Percentiles rank a stretch among this genome's conserved stretches.
Conservation (phyloP, 1,140 invertebrate genomes). For the Hirudo medicinalis region DNA sequence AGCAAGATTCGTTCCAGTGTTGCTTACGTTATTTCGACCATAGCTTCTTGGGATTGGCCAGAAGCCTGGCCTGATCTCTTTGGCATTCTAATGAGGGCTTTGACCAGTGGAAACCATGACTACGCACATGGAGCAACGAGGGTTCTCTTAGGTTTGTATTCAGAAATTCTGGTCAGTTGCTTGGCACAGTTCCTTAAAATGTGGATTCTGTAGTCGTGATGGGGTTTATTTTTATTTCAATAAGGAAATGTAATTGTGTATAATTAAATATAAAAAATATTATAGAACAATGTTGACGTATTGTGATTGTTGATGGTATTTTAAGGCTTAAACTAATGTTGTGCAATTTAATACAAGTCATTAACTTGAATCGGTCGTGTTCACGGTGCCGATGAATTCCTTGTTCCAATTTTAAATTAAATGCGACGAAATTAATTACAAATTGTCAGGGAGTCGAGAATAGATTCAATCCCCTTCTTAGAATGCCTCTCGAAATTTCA, state of each 20-base stretch:
- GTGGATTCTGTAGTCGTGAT: slow-evolving; percentile 9
- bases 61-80: slow-evolving; percentile 62
- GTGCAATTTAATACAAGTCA: too few relatives aligned
- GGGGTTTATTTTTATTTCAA: slow-evolving; percentile 14
- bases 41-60: slow-evolving; percentile 67
- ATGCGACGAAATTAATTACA: too few relatives aligned
- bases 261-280: too few relatives aligned
- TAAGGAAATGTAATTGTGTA: too few relatives aligned
- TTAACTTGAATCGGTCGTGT: too few relatives aligned
- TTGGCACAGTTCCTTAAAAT: neutral
- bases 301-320: too few relatives aligned
- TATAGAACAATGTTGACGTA: too few relatives aligned
- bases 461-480: too few relatives aligned
- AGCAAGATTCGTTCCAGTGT: slow-evolving; percentile 58
- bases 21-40: slow-evolving; percentile 60
- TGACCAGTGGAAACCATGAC: slow-evolving; percentile 42
- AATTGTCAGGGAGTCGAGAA: too few relatives aligned
- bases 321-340: too few relatives aligned
- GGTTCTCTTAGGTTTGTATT: slow-evolving; percentile 48
- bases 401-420: too few relatives aligned
- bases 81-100: slow-evolving; percentile 53
- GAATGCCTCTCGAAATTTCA: slow-evolving; percentile 23
- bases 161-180: neutral
- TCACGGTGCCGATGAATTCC: too few relatives aligned
- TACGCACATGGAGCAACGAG: slow-evolving; percentile 64